Conservation (phyloP, 2,113 vertebrate genomes). For the Odontophorus gujanensis region DNA sequence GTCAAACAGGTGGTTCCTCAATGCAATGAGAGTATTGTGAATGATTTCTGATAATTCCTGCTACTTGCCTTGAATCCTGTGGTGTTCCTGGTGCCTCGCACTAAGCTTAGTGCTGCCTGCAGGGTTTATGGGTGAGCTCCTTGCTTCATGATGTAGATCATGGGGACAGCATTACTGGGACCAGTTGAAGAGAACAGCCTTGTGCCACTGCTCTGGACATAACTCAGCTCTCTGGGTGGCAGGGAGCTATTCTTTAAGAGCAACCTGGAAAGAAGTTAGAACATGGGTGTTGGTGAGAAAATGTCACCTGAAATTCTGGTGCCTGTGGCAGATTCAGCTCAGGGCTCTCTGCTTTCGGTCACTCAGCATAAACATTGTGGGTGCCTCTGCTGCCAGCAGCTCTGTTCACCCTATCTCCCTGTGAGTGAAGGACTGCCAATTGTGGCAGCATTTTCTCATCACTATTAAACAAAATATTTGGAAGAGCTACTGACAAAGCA, state of each 20-base stretch:
- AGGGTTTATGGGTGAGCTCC: not conserved
- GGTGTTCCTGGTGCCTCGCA: not conserved
- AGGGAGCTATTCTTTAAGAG: not conserved
- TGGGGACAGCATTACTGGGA: not conserved
- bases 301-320: no score
- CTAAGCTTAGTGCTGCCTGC: not conserved
- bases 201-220: not conserved
- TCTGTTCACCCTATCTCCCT: not conserved
- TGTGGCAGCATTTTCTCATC: not conserved
- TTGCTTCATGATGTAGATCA: not conserved
- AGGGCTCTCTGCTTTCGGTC: not conserved
- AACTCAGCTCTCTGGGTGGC: not conserved
- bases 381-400: no score
- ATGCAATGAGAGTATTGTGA: not conserved
- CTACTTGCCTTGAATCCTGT: not conserved
- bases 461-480: not conserved
- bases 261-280: not conserved
- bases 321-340: fast-evolving
- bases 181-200: not conserved
- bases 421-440: not conserved
- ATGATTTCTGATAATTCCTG: not conserved
- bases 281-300: not conserved
- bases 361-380: fast-evolving
- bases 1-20: not conserved
- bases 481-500: not conserved